These are phyloP conservation scores for Deroplatys truncata DNA, from an alignment of 2,888 invertebrate species.

Conservation along the genomic window DNA sequence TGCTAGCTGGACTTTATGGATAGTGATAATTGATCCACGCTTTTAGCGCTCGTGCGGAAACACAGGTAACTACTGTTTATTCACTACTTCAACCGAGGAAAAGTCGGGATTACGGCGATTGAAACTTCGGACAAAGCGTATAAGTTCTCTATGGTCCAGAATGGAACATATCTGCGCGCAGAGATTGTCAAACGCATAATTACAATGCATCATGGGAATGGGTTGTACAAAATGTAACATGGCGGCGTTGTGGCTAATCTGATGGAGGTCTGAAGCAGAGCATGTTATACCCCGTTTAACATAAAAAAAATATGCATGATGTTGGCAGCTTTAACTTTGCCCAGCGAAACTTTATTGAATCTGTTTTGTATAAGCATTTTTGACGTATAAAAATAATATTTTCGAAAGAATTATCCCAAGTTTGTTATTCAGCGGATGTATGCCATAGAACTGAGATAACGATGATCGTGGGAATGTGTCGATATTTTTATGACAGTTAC, in stretches of 20 bases:
- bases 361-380: neutral
- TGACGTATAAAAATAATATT: neutral
- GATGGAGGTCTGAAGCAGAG: constrained; percentile 41
- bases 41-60: too few relatives aligned
- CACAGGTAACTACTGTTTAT: too few relatives aligned
- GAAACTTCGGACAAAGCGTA: too few relatives aligned
- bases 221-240: constrained; percentile 40
- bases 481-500: constrained; percentile 10
- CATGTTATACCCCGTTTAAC: constrained; percentile 36
- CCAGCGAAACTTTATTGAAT: neutral
- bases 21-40: too few relatives aligned
- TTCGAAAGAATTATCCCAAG: neutral
- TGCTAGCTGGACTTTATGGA: too few relatives aligned
- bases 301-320: neutral
- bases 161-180: neutral
- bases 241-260: constrained; percentile 43
- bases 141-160: too few relatives aligned
- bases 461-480: constrained; percentile 24
- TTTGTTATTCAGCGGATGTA: constrained; percentile 18
- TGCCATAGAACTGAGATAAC: constrained; percentile 28
- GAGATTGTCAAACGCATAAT: constrained; percentile 11
- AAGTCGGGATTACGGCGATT: too few relatives aligned
- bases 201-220: constrained; percentile 24
- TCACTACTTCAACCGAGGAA: too few relatives aligned
- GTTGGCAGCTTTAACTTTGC: neutral